Evolutionary conservation across 2,113 vertebrate species (phyloP).

Genomic region (Donacobius atricapilla): DNA sequence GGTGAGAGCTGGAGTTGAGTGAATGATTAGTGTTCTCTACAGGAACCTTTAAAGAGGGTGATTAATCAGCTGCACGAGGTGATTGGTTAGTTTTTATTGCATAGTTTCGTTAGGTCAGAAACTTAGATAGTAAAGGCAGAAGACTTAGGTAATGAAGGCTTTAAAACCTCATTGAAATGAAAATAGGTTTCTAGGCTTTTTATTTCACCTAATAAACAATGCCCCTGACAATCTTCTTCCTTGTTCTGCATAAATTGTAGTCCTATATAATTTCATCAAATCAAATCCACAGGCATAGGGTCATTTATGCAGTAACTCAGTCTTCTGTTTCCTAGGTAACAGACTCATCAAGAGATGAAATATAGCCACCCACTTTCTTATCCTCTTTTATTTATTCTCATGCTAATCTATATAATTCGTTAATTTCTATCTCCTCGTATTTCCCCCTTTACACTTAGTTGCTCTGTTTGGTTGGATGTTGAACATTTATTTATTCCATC

Average conservation of each 20-base stretch:
- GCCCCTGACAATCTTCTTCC: conserved; percentile 44
- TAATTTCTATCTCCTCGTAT: conserved; percentile 6
- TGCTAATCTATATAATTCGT: conserved; percentile 53
- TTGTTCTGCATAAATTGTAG: conserved; percentile 54
- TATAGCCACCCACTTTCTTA: conserved; percentile 58
- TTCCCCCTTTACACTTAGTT: neutral
- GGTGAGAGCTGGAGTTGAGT: conserved; percentile 1
- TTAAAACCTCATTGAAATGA: conserved; percentile 38
- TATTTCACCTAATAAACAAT: conserved; percentile 57
- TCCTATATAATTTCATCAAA: conserved; percentile 66
- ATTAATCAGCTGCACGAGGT: conserved; percentile 30
- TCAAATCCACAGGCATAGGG: conserved; percentile 61
- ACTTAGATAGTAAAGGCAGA: neutral
- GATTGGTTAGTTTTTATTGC: neutral
- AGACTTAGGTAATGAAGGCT: conserved; percentile 10
- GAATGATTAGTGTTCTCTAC: neutral
- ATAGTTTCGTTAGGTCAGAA: neutral
- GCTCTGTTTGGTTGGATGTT: neutral
- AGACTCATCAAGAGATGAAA: conserved; percentile 57
- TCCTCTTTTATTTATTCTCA: conserved; percentile 54
- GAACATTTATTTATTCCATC: conserved; percentile 26
- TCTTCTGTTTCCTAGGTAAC: conserved; percentile 75
- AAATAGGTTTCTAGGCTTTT: conserved; percentile 42
- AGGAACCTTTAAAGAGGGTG: neutral
- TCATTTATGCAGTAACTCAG: conserved; percentile 65